Conservation (phyloP, 2,797 vertebrate genomes). For the Rhynchonycteris naso region DNA sequence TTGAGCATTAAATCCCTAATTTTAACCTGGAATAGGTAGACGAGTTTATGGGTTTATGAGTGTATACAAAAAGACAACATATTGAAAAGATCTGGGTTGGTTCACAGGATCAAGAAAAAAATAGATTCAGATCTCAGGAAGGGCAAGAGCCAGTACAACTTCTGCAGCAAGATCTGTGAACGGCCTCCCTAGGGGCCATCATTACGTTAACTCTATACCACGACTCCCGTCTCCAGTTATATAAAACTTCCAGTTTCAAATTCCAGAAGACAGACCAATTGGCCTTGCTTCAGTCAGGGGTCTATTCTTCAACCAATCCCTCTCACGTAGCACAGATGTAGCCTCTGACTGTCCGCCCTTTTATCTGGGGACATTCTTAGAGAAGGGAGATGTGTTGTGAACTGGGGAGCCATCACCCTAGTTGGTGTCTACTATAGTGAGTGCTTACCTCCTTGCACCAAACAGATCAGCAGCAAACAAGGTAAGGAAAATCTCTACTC, state of each 20-base stretch:
- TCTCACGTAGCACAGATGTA: neutral
- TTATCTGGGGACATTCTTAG: neutral
- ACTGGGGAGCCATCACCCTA: neutral
- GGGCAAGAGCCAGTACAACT: neutral
- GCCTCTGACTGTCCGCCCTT: neutral
- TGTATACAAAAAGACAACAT: neutral
- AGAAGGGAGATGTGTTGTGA: neutral
- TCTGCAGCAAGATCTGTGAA: neutral
- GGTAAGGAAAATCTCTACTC: neutral
- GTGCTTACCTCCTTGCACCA: neutral
- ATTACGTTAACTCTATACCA: neutral
- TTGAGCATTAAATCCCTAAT: neutral
- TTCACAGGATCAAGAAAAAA: neutral
- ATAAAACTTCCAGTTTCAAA: conserved; percentile 1
- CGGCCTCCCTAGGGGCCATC: neutral
- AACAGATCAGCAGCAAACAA: neutral
- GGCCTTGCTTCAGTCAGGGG: neutral
- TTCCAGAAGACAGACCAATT: neutral
- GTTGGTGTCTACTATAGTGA: neutral
- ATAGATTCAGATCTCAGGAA: neutral
- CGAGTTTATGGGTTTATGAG: neutral
- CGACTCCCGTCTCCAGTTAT: neutral
- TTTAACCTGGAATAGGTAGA: neutral
- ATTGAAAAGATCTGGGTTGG: neutral
- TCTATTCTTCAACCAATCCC: neutral